A percentile compares a stretch with the other conserved stretches of the same genome.
Conservation (phyloP, 2,113 vertebrate species). For the Theristicus caerulescens region DNA sequence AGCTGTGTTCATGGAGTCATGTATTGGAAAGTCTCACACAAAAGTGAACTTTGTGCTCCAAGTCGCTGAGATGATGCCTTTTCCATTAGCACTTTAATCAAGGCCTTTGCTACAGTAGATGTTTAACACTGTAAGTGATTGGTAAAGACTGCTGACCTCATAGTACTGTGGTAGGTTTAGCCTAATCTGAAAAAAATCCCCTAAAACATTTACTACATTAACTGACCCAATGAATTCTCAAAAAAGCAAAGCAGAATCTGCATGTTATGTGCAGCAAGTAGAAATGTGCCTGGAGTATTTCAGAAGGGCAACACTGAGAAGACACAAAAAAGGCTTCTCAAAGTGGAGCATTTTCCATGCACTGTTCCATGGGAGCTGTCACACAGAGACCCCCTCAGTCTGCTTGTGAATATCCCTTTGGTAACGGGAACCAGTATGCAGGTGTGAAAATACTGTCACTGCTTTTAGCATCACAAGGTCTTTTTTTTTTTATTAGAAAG, state of each 20-base stretch:
- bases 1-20: not conserved
- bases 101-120: not conserved
- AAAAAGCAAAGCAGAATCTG: not conserved
- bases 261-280: not conserved
- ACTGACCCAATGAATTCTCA: not conserved
- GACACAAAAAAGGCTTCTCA: not conserved
- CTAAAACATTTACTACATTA: not conserved
- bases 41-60: not conserved
- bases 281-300: not conserved
- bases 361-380: not conserved
- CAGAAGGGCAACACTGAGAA: not conserved
- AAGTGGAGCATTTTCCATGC: not conserved
- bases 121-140: not conserved
- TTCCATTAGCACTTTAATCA: not conserved
- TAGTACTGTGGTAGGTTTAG: not conserved
- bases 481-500: not conserved
- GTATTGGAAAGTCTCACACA: not conserved
- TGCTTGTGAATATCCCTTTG: not conserved
- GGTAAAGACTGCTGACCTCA: slow-evolving; percentile 29
- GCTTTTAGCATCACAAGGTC: not conserved
- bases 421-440: not conserved
- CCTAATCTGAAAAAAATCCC: not conserved
- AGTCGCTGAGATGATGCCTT: not conserved
- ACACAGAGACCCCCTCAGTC: not conserved
- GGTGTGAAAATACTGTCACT: not conserved